Evolutionary conservation across 2,113 vertebrate genomes (phyloP), one percentile per base, ranked within the genome.

Genomic region (Dendrocopos noguchii): DNA sequence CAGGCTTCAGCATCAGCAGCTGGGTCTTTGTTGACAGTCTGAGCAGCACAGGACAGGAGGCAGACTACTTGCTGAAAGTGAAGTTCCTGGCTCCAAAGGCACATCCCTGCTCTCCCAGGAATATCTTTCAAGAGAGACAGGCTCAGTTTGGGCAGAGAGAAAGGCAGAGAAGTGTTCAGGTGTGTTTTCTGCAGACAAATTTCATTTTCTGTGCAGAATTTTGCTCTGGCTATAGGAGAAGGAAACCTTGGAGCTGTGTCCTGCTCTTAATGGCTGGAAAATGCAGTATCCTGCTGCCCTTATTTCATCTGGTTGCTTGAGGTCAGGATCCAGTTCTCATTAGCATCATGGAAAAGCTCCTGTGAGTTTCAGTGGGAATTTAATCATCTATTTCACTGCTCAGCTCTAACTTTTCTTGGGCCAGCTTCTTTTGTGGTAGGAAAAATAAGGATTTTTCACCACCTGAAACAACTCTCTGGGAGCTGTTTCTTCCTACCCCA

Each of bases 381-480:
- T 60, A 68, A 82, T 84, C 3, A 77, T 19, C 59, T 82, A 6
- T 88, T 88, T 91, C 33, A 53, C 47, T 67, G 78, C 46, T 68
- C 44, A 84, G 28, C 39, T 78, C 34, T 12, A 42, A 76, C 22
- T 61, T 57, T n/a, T 84, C 87, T 86, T 34, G 91, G 65, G 36
- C 9, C 20, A 73, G 5, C 20, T 88, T 67, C 64, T 91, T 74
- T 63, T 80, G 72, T 72, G 39, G 65, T 39, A 87, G 73, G 44
- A 78, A 75, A 91, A 95, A 78, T 36, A 67, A 0, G 3, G 94
- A 90, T 71, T 88, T 92, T 76, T 81, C 33, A 89, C 27, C 91
- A 93, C 84, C 91, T 92, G 91, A 95, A 94, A 82, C 75, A 95
- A 96, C 96, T 82, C 89, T 74, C 84, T 89, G 79, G 81, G 85